These are phyloP conservation scores for Takifugu flavidus DNA, from an alignment of 2,113 vertebrate species.

Conservation along the genomic window DNA sequence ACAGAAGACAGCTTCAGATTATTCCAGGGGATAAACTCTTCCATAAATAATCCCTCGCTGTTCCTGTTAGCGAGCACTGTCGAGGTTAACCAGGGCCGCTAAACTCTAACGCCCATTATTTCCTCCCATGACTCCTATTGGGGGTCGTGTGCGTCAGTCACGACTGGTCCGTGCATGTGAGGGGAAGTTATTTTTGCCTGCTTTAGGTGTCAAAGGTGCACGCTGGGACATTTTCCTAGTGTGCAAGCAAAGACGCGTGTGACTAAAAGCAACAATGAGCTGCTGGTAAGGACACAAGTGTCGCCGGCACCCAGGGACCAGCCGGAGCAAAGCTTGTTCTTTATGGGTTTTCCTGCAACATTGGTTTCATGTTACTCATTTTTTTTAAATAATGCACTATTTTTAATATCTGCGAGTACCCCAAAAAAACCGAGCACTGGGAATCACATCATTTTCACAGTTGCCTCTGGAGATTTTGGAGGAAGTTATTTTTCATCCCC, in stretches of 20 bases:
- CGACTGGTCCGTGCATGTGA: constrained; percentile 31
- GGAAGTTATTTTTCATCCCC: no score
- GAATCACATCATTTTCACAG: no score
- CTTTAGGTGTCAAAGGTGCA: constrained; percentile 54
- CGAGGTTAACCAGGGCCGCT: background rate
- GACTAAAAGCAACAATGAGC: constrained; percentile 51
- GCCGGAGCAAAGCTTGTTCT: constrained; percentile 13
- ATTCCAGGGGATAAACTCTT: no score
- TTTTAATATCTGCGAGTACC: no score
- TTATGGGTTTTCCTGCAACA: background rate
- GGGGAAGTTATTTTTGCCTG: constrained; percentile 46
- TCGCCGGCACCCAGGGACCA: constrained; percentile 30
- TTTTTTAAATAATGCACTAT: background rate
- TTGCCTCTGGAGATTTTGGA: no score
- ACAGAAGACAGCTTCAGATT: no score
- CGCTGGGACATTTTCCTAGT: constrained; percentile 69
- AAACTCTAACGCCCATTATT: no score
- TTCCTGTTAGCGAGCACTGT: background rate
- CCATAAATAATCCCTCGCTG: no score
- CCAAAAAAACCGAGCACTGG: no score
- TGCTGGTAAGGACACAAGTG: background rate
- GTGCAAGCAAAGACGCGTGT: constrained; percentile 47
- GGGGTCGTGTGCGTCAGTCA: constrained; percentile 5
- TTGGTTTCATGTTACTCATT: background rate
- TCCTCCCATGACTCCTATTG: no score